Conservation (phyloP, 2,113 vertebrate species). For the Euleptes europaea region DNA sequence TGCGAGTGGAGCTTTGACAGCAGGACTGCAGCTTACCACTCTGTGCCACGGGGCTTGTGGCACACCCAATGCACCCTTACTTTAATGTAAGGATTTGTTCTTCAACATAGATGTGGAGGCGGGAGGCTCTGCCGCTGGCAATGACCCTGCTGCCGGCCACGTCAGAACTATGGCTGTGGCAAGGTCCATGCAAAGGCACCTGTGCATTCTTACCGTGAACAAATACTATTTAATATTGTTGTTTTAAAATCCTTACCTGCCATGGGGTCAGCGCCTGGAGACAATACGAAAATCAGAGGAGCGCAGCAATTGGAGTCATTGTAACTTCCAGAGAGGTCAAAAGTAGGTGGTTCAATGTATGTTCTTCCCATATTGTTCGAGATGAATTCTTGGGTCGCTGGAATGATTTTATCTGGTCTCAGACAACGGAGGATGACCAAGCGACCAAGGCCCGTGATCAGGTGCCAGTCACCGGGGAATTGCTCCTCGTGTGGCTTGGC, state of each 20-base stretch:
- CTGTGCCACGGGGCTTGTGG: too few relatives aligned
- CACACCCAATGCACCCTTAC: too few relatives aligned
- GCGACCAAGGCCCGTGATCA: constrained; percentile 74
- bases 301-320: constrained; percentile 87
- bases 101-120: too few relatives aligned
- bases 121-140: too few relatives aligned
- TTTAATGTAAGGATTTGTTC: too few relatives aligned
- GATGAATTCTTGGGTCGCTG: constrained; percentile 85
- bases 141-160: neutral
- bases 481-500: constrained; percentile 79
- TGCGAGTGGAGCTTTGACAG: too few relatives aligned
- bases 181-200: neutral
- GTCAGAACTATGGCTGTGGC: neutral
- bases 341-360: constrained; percentile 88
- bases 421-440: constrained; percentile 88
- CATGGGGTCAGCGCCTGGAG: constrained; percentile 91
- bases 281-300: constrained; percentile 90
- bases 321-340: constrained; percentile 89
- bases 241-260: constrained; percentile 79
- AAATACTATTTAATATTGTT: neutral
- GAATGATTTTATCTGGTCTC: constrained; percentile 90
- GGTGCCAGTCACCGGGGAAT: constrained; percentile 80
- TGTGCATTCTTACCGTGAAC: neutral
- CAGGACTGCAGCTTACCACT: too few relatives aligned
- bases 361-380: constrained; percentile 80